phyloP scores from a whole-genome alignment of 2,888 invertebrate species.

The Drosophila kambysellisi region DNA sequence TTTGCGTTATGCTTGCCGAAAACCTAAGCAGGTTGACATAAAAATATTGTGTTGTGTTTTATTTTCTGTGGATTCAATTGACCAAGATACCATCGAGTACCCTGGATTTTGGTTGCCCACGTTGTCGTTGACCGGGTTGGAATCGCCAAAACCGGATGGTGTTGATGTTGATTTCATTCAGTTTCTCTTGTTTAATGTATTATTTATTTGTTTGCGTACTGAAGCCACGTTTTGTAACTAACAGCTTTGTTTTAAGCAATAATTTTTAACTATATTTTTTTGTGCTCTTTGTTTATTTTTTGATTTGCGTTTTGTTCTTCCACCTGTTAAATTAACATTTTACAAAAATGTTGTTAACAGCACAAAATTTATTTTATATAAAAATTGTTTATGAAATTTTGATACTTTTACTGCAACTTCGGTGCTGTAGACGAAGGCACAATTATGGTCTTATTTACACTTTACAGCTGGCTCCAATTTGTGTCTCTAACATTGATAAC shows the following conservation, averaged over 20 bases:
- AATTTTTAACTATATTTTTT: conserved; percentile 8
- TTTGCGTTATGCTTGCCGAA: conserved; percentile 53
- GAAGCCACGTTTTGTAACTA: background rate
- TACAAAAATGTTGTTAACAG: conserved; percentile 26
- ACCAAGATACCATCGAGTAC: conserved; percentile 7
- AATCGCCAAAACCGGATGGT: background rate
- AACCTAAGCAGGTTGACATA: conserved; percentile 39
- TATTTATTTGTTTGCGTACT: background rate
- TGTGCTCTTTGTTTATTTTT: conserved; percentile 27
- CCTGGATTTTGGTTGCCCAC: conserved; percentile 23
- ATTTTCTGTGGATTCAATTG: conserved; percentile 4
- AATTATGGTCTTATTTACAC: background rate
- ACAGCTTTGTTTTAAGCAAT: background rate
- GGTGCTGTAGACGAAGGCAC: background rate
- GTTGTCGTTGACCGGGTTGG: conserved; percentile 9
- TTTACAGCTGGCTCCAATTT: background rate
- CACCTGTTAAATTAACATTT: conserved; percentile 29
- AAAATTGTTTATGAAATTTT: background rate
- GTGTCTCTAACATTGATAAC: background rate
- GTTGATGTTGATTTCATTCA: conserved; percentile 4
- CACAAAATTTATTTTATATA: too few species aligned
- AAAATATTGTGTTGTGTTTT: conserved; percentile 24
- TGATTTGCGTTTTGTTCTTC: conserved; percentile 10
- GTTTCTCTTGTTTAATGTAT: background rate
- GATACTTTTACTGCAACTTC: background rate